These are phyloP conservation scores for Lethrus apterus DNA, from an alignment of 1,140 invertebrate species.

Conservation along the genomic window DNA sequence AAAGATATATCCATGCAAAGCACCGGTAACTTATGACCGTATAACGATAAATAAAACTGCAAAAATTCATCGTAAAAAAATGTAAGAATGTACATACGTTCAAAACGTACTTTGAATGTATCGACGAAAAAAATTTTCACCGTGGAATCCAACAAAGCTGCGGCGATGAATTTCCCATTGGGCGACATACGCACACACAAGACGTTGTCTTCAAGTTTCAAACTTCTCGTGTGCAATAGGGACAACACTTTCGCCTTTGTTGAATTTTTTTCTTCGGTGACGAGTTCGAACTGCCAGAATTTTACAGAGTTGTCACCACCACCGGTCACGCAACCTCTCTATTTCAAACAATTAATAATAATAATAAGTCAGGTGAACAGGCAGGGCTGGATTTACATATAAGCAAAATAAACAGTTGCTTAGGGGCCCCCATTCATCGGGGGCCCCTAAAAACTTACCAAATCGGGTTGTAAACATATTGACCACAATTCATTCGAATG, in stretches of 20 bases:
- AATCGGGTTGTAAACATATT: constrained; percentile 66
- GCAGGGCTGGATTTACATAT: no score
- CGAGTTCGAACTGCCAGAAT: constrained; percentile 90
- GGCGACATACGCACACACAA: constrained; percentile 76
- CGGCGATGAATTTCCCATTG: constrained; percentile 82
- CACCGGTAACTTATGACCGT: constrained; percentile 95
- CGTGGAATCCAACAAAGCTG: constrained; percentile 84
- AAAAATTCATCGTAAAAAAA: constrained; percentile 29
- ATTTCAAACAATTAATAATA: no score
- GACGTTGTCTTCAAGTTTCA: constrained; percentile 82
- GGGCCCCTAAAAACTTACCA: constrained; percentile 45
- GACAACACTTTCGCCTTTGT: constrained; percentile 65
- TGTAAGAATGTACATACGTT: not conserved
- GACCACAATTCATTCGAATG: constrained; percentile 75
- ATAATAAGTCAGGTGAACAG: no score
- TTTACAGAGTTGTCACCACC: constrained; percentile 86
- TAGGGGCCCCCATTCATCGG: no score
- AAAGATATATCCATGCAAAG: constrained; percentile 89
- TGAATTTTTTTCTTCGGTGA: constrained; percentile 54
- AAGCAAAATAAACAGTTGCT: no score
- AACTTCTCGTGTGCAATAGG: constrained; percentile 67
- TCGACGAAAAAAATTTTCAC: constrained; percentile 95
- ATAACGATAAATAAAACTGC: constrained; percentile 90
- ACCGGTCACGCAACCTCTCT: constrained; percentile 77
- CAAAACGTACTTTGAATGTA: constrained; percentile 69